Conservation (phyloP, 2,888 invertebrate genomes). For the Mongoloraphidia duomilia region DNA sequence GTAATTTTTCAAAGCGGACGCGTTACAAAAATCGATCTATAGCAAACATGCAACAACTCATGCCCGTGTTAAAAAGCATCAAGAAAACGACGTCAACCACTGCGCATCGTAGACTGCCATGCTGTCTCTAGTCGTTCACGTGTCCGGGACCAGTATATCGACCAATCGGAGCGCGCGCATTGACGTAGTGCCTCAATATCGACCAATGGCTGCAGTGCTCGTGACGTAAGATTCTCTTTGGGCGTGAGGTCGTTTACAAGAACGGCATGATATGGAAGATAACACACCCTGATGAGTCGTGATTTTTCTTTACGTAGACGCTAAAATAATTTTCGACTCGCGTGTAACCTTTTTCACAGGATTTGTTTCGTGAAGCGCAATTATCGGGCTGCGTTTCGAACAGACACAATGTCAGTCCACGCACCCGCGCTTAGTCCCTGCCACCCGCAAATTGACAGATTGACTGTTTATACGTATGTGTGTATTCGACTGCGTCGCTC, state of each 20-base stretch:
- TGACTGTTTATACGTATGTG: no score
- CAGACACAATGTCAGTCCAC: not conserved
- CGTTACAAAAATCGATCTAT: not conserved
- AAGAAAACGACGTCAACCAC: conserved; percentile 28
- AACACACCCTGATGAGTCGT: conserved; percentile 7
- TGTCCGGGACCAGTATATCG: conserved; percentile 27
- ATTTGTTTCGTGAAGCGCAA: not conserved
- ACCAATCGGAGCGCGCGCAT: conserved; percentile 25
- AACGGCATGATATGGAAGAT: conserved; percentile 7
- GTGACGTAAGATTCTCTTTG: conserved; percentile 29
- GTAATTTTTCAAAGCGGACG: not conserved
- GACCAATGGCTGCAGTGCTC: conserved; percentile 33
- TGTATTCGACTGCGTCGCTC: no score
- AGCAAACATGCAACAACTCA: not conserved
- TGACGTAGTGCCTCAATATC: conserved; percentile 33
- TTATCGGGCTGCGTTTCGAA: not conserved
- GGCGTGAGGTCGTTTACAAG: conserved; percentile 14
- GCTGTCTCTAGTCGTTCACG: conserved; percentile 31
- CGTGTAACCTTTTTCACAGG: not conserved
- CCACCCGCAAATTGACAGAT: no score
- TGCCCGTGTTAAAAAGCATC: conserved; percentile 17
- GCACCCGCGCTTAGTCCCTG: conserved; percentile 4
- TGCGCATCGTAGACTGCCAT: conserved; percentile 31
- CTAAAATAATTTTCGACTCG: no score
- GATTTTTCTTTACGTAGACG: no score